These are phyloP conservation scores for Charaxes varanes DNA, from an alignment of 1,140 invertebrate species.

Conservation along the genomic window DNA sequence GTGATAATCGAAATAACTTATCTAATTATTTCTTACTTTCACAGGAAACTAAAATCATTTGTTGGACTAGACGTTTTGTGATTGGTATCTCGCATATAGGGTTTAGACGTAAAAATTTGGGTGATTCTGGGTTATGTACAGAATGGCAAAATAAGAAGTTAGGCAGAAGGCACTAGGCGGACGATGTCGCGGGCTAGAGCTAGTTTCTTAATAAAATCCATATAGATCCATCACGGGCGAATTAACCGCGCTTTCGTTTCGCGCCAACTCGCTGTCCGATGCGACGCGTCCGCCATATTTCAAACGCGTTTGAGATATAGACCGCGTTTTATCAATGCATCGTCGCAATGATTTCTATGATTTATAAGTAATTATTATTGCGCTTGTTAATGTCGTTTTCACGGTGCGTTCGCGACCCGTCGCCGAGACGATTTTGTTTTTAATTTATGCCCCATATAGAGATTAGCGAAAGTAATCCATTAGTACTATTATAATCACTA, in stretches of 20 bases:
- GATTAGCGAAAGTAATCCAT: conserved; percentile 19
- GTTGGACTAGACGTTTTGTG: no score
- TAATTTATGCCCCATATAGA: conserved; percentile 38
- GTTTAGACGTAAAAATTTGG: no score
- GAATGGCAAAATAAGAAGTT: no score
- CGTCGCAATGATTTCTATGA: conserved; percentile 67
- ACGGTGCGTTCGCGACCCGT: conserved; percentile 52
- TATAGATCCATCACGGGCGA: conserved; percentile 61
- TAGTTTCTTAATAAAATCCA: conserved; percentile 23
- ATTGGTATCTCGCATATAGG: no score
- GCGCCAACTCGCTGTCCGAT: conserved; percentile 58
- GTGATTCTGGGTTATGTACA: conserved; percentile 12
- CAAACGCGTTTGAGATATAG: conserved; percentile 64
- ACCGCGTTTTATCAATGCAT: conserved; percentile 69
- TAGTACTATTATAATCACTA: no score
- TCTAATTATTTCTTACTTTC: no score
- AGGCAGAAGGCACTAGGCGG: no score
- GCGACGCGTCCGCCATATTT: conserved; percentile 61
- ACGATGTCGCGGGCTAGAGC: no score
- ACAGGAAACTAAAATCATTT: no score
- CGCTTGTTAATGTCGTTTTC: conserved; percentile 65
- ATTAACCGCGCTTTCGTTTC: conserved; percentile 49
- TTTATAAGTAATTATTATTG: conserved; percentile 71
- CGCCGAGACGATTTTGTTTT: conserved; percentile 49
- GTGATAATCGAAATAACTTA: no score